Base-by-base conservation (phyloP, 2,888 invertebrate genomes). In the Ennomos fuscantarius region DNA sequence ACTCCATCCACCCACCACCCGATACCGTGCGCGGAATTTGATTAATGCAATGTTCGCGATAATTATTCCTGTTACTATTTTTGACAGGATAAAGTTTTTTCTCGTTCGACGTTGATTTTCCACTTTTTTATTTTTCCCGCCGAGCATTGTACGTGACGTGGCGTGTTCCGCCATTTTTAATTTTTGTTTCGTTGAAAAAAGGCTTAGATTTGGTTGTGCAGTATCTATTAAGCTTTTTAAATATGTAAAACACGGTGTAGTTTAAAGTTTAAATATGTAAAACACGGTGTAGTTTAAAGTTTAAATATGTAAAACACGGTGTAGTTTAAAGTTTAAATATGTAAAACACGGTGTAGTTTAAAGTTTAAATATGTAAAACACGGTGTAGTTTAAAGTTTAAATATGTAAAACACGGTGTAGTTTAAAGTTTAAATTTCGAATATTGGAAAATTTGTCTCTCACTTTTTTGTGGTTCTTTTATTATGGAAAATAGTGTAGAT, bases 1-100 rank as follows among this genome's bases (percentile, higher is more conserved):
- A 63, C 56, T 62, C 48, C 62, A 64, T 66, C 54, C 56, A 48
- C 54, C 45, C 45, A 13, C 13, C 11, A 81, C 81, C 82, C 82
- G 86, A 91, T 91, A 89, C 87, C 85, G 86, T 87, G 89, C 87
- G 82, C 87, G 86, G 91, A 90, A 92, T 92, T 90, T 92, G 91
- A 92, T 92, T 92, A 92, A 92, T 92, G 91, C 91, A 90, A 91
- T 92, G 91, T 88, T 87, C 89, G 80, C 87, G 84, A 91, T 92
- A 90, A 92, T 91, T 91, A 92, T 90, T 91, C 90, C 82, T 84
- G 89, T 87, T 87, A 89, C 89, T 87, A 89, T 90, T 89, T 89
- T 90, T 88, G 90, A 89, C 89, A 87, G 86, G 79, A 76, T 81
- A 83, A 84, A 84, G 82, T 86, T 88, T 87, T 87, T 86, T 78